Conservation (phyloP, 2,113 vertebrate genomes). For the Dascyllus trimaculatus region DNA sequence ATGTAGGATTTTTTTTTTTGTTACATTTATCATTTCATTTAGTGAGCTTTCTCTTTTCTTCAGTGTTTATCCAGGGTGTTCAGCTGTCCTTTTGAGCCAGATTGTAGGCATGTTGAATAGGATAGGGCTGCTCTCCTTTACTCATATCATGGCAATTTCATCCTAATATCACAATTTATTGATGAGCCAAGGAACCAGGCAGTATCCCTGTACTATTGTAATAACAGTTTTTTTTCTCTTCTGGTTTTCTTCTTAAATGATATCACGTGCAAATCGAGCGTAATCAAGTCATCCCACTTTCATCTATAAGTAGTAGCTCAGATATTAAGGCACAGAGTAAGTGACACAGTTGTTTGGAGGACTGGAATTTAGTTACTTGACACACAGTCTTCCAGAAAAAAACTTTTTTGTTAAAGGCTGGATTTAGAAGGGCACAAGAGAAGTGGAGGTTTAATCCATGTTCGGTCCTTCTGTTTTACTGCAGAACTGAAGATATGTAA, state of each 20-base stretch:
- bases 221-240: neutral
- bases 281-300: slow-evolving; percentile 20
- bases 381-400: slow-evolving; percentile 30
- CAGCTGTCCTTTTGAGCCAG: neutral
- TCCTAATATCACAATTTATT: slow-evolving; percentile 13
- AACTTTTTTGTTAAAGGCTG: slow-evolving; percentile 7
- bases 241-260: slow-evolving; percentile 6
- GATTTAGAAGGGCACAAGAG: slow-evolving; percentile 61
- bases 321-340: slow-evolving; percentile 5
- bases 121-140: slow-evolving; percentile 23
- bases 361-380: slow-evolving; percentile 26
- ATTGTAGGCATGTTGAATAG: slow-evolving; percentile 27
- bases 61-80: slow-evolving; percentile 13
- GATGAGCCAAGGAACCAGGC: slow-evolving; percentile 3
- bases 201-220: slow-evolving; percentile 1
- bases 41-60: slow-evolving; percentile 18
- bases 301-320: neutral
- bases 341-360: slow-evolving; percentile 26
- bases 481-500: neutral
- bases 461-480: neutral
- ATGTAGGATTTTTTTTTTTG: slow-evolving; percentile 3
- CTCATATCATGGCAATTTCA: slow-evolving; percentile 36
- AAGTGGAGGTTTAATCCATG: slow-evolving; percentile 27
- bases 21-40: slow-evolving; percentile 27
- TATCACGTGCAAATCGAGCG: neutral